Evolutionary conservation across 2,797 vertebrate genomes (phyloP).

Genomic region (Otus scops): DNA sequence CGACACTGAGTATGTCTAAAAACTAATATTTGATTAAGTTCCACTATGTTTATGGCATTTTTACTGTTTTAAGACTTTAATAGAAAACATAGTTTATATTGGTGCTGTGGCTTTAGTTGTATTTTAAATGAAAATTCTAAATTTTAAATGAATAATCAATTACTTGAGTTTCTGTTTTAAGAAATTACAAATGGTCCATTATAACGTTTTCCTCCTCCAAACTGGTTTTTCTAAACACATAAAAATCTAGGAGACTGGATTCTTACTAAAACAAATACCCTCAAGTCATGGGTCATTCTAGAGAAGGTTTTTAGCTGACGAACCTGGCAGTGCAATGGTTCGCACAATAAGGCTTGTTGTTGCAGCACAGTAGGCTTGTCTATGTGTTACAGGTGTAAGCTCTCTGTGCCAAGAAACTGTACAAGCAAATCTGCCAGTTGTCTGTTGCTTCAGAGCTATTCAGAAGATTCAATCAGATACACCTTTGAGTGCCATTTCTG

Average conservation of each 20-base stretch:
- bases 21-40: not conserved
- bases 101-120: not conserved
- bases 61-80: conserved; percentile 3
- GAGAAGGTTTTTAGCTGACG: not conserved
- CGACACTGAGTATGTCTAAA: not conserved
- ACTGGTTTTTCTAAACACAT: not conserved
- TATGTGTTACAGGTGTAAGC: not conserved
- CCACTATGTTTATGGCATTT: not conserved
- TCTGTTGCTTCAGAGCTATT: not conserved
- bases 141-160: not conserved
- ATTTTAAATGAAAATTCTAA: conserved; percentile 4
- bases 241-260: not conserved
- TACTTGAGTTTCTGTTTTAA: not conserved
- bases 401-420: not conserved
- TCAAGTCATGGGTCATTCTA: not conserved
- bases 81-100: conserved; percentile 12
- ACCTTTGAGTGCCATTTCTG: not conserved
- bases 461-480: not conserved
- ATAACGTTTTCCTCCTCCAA: not conserved
- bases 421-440: not conserved
- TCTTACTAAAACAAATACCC: not conserved
- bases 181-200: not conserved
- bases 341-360: not conserved
- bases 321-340: not conserved
- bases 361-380: not conserved